Percentiles rank a stretch among this genome's conserved stretches.
phyloP scores from a whole-genome alignment of 2,797 vertebrate species.

The Morelia viridis region DNA sequence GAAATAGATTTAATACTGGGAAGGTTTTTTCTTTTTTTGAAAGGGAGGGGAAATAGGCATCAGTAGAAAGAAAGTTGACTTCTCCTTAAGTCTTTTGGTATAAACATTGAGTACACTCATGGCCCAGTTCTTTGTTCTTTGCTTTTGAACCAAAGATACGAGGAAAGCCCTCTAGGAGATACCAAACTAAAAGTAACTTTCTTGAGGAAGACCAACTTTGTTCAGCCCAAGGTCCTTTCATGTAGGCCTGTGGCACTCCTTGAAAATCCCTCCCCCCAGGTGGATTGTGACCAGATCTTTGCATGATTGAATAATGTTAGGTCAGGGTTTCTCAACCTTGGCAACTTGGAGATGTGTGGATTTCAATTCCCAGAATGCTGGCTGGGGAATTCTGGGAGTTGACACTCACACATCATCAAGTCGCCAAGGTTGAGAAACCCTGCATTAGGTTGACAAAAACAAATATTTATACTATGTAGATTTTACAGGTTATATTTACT shows the following conservation, averaged over 20 bases:
- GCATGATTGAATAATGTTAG: background rate
- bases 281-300: background rate
- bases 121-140: background rate
- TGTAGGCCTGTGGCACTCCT: background rate
- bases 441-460: no score
- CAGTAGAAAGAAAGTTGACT: background rate
- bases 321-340: no score
- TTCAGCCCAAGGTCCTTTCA: background rate
- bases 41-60: background rate
- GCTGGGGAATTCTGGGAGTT: no score
- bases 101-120: background rate
- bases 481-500: background rate
- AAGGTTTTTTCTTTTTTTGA: background rate
- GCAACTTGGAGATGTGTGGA: no score
- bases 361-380: no score
- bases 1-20: background rate
- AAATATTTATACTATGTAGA: background rate
- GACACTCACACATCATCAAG: no score
- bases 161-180: background rate
- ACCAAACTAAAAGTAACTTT: background rate
- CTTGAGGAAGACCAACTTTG: background rate
- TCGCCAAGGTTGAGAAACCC: no score
- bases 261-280: background rate
- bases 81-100: background rate
- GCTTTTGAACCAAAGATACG: background rate